These are phyloP conservation scores for Himalopsyche tibetana DNA, from an alignment of 2,888 invertebrate species.

Conservation along the genomic window DNA sequence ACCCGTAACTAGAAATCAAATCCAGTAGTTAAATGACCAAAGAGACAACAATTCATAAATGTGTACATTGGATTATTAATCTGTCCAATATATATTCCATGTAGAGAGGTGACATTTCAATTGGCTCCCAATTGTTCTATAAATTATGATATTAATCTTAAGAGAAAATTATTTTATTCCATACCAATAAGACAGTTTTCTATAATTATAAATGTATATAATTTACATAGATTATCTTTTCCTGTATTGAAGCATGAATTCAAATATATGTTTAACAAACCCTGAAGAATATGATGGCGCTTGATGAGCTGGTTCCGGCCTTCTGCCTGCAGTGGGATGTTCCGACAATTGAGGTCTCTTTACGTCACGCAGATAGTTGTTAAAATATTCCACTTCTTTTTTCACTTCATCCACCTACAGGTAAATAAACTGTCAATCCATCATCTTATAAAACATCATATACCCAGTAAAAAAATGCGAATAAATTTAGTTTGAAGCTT, in stretches of 20 bases:
- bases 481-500: too few relatives aligned
- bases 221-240: too few relatives aligned
- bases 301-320: constrained; percentile 67
- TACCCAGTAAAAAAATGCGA: too few relatives aligned
- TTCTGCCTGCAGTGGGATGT: constrained; percentile 78
- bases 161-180: too few relatives aligned
- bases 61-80: not conserved
- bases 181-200: not conserved
- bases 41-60: not conserved
- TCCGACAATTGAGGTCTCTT: constrained; percentile 96
- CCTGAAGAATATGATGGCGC: constrained; percentile 66
- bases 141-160: too few relatives aligned
- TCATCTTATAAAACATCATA: too few relatives aligned
- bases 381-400: constrained; percentile 98
- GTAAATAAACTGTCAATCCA: not conserved
- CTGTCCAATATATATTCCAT: too few relatives aligned
- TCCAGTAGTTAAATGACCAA: constrained; percentile 48
- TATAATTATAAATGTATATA: too few relatives aligned
- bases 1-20: constrained; percentile 54
- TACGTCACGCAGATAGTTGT: constrained; percentile 95
- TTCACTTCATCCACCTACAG: constrained; percentile 91
- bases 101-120: too few relatives aligned
- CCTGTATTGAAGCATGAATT: not conserved
- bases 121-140: too few relatives aligned
- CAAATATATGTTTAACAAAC: constrained; percentile 46